A percentile compares a stretch with the other conserved stretches of the same genome.
These are phyloP conservation scores for Spodoptera exigua DNA, from an alignment of 2,888 invertebrate genomes.

Conservation along the genomic window DNA sequence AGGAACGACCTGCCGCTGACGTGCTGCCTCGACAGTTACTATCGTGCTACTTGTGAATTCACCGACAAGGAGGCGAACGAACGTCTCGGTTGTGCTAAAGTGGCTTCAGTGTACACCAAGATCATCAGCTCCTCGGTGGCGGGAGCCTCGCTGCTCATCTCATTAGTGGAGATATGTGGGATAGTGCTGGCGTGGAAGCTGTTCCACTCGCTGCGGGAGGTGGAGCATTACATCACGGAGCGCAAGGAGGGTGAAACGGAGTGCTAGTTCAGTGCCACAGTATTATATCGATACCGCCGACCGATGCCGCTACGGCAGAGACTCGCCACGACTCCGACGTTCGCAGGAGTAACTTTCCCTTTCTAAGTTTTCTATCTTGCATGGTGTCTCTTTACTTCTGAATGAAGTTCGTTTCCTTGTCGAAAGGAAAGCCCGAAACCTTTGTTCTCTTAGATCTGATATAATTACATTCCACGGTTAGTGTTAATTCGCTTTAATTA, in stretches of 20 bases:
- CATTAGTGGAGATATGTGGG: slow-evolving; percentile 79
- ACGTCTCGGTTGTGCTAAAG: slow-evolving; percentile 85
- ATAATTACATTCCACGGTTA: slow-evolving; percentile 63
- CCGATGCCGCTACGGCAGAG: slow-evolving; percentile 53
- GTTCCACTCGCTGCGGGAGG: slow-evolving; percentile 81
- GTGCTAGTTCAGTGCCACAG: slow-evolving; percentile 72
- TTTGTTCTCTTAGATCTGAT: slow-evolving; percentile 63
- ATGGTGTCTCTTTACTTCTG: slow-evolving; percentile 44
- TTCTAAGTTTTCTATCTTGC: slow-evolving; percentile 57
- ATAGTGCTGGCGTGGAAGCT: slow-evolving; percentile 81
- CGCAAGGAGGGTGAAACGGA: slow-evolving; percentile 86
- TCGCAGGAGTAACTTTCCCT: slow-evolving; percentile 59
- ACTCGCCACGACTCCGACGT: slow-evolving; percentile 49
- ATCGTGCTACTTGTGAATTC: slow-evolving; percentile 82
- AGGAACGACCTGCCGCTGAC: slow-evolving; percentile 83
- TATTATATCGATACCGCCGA: slow-evolving; percentile 60
- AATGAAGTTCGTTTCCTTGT: slow-evolving; percentile 79
- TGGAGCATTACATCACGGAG: slow-evolving; percentile 85
- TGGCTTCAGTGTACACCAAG: slow-evolving; percentile 85
- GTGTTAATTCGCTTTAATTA: slow-evolving; percentile 55
- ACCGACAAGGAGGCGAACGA: slow-evolving; percentile 87
- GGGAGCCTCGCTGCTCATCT: slow-evolving; percentile 80
- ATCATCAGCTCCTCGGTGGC: slow-evolving; percentile 85
- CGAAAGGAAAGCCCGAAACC: slow-evolving; percentile 72
- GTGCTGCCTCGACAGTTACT: slow-evolving; percentile 83